phyloP scores from a whole-genome alignment of 2,888 invertebrate species.

The Alloplasta piceator region DNA sequence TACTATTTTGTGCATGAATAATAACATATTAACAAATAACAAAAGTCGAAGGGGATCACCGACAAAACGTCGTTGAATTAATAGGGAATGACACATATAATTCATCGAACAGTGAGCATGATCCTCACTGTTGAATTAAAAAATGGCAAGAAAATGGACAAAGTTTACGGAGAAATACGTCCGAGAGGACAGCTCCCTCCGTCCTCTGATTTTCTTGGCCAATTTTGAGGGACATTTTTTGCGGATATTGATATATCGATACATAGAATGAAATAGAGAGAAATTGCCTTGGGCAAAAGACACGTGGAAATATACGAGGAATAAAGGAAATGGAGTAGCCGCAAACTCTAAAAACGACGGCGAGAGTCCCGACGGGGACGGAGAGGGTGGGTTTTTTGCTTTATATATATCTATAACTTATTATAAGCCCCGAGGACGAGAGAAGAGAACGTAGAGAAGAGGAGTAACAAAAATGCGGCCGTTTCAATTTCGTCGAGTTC shows the following conservation, averaged over 20 bases:
- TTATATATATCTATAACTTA: slow-evolving; percentile 34
- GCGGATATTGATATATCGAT: slow-evolving; percentile 2
- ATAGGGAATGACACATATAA: no score
- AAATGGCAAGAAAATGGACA: slow-evolving; percentile 11
- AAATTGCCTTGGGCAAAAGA: slow-evolving; percentile 50
- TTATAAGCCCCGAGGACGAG: slow-evolving; percentile 55
- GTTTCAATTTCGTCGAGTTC: slow-evolving; percentile 75
- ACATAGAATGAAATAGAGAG: slow-evolving; percentile 9
- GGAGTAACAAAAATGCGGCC: slow-evolving; percentile 70
- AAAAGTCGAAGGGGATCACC: no score
- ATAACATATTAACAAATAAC: no score
- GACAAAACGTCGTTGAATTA: no score
- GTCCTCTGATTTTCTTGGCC: slow-evolving; percentile 4
- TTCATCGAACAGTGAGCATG: no score
- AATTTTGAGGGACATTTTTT: slow-evolving; percentile 5
- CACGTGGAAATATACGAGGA: slow-evolving; percentile 23
- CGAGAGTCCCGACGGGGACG: no score
- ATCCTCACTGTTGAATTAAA: background rate
- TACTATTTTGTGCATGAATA: no score
- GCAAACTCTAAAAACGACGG: background rate
- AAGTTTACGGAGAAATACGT: slow-evolving; percentile 12
- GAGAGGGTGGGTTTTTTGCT: background rate
- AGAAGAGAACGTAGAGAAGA: slow-evolving; percentile 58
- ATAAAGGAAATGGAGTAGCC: slow-evolving; percentile 12
- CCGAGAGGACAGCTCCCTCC: no score